These are phyloP conservation scores for Taenioides sp. DNA, from an alignment of 2,797 vertebrate species.

Conservation along the genomic window DNA sequence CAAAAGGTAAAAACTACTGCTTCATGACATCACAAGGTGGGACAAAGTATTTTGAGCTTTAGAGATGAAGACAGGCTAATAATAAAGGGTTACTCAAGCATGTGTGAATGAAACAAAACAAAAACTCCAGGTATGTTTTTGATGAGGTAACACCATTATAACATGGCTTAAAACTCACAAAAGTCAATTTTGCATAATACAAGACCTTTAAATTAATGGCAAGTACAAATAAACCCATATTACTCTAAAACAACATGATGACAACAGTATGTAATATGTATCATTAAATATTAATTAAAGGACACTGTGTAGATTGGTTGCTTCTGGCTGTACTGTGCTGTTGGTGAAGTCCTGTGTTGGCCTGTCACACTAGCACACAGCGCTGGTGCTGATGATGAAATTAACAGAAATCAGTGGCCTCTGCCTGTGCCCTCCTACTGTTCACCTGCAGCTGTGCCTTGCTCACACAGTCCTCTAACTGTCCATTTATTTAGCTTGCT, in stretches of 20 bases:
- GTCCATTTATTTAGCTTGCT: conserved; percentile 8
- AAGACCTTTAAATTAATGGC: neutral
- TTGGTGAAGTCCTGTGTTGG: conserved; percentile 1
- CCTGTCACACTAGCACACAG: conserved; percentile 17
- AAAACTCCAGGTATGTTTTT: too few relatives aligned
- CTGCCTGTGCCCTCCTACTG: conserved; percentile 17
- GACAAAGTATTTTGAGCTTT: too few relatives aligned
- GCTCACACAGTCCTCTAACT: conserved; percentile 10
- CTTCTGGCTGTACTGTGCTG: neutral
- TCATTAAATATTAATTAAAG: neutral
- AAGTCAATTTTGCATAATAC: too few relatives aligned
- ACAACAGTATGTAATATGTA: neutral
- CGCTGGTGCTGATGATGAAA: conserved; percentile 41
- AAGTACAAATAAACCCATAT: too few relatives aligned
- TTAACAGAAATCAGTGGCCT: conserved; percentile 39
- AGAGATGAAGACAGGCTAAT: too few relatives aligned
- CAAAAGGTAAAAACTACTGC: too few relatives aligned
- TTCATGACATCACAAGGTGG: too few relatives aligned
- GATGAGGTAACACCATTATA: too few relatives aligned
- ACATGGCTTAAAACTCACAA: too few relatives aligned
- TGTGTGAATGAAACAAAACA: too few relatives aligned
- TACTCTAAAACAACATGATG: neutral
- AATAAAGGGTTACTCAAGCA: too few relatives aligned
- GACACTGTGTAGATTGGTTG: neutral
- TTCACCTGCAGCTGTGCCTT: conserved; percentile 26